These are phyloP conservation scores for Halcyon senegalensis DNA, from an alignment of 2,113 vertebrate species.

Conservation along the genomic window DNA sequence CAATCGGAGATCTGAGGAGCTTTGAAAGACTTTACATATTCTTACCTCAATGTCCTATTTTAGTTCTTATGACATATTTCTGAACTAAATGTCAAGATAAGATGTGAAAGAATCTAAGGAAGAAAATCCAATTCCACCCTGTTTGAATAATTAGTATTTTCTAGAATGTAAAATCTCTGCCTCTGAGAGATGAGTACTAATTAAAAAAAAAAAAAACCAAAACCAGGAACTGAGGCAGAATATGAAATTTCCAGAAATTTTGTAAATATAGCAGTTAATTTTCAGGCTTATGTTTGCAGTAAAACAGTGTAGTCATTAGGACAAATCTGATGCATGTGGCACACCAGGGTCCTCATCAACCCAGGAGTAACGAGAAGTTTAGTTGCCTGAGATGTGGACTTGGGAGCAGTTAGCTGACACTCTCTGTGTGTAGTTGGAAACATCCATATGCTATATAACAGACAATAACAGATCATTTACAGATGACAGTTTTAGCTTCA, in stretches of 20 bases:
- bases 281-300: not conserved
- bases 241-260: not conserved
- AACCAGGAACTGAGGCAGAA: not conserved
- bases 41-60: not conserved
- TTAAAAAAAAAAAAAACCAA: not conserved
- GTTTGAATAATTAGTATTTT: conserved; percentile 5
- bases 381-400: not conserved
- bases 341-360: not conserved
- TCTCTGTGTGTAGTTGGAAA: not conserved
- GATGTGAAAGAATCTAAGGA: not conserved
- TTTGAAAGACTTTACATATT: not conserved
- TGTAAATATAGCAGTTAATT: not conserved
- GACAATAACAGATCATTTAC: not conserved
- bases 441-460: not conserved
- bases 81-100: conserved; percentile 26
- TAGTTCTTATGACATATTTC: not conserved
- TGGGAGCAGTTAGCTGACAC: not conserved
- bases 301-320: not conserved
- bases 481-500: not conserved
- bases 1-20: not conserved
- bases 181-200: not conserved
- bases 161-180: not conserved
- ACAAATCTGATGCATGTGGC: not conserved
- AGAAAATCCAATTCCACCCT: not conserved
- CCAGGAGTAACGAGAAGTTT: not conserved